These are phyloP conservation scores for Octonoba sinensis DNA, from an alignment of 2,888 invertebrate species.

Conservation along the genomic window DNA sequence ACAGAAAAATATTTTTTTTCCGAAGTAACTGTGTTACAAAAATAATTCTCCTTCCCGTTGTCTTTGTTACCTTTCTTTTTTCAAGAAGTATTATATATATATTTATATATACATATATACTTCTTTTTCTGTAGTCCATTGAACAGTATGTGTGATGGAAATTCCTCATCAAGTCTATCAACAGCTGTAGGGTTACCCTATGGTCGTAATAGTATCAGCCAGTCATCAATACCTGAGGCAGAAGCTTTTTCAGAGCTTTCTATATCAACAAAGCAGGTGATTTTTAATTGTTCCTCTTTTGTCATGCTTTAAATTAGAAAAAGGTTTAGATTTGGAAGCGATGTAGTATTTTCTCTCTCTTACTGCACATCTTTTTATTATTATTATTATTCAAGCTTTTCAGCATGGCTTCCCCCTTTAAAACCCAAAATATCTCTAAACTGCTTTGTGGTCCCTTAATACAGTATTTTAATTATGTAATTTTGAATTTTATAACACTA, in stretches of 20 bases:
- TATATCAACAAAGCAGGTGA: conserved; percentile 26
- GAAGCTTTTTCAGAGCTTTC: conserved; percentile 35
- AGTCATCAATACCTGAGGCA: conserved; percentile 40
- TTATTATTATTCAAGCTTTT: no score
- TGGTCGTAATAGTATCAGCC: conserved; percentile 44
- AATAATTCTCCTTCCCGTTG: no score
- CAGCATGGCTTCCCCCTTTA: no score
- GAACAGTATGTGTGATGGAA: conserved; percentile 24
- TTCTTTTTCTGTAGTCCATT: conserved; percentile 26
- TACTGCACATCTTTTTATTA: no score
- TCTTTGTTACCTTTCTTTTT: conserved; percentile 3
- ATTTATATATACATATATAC: neutral
- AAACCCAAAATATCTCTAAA: no score
- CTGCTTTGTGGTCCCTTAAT: no score
- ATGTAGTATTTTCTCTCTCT: no score
- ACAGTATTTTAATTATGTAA: no score
- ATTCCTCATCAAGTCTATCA: conserved; percentile 8
- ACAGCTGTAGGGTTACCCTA: conserved; percentile 17
- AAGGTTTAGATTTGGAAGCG: no score
- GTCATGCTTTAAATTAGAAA: neutral
- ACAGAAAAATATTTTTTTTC: no score
- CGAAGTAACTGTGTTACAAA: no score
- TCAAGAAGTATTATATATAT: conserved; percentile 5
- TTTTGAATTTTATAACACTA: no score
- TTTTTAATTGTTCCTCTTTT: neutral